Conservation (phyloP, 1,140 invertebrate genomes). For the Chymomyza costata region DNA sequence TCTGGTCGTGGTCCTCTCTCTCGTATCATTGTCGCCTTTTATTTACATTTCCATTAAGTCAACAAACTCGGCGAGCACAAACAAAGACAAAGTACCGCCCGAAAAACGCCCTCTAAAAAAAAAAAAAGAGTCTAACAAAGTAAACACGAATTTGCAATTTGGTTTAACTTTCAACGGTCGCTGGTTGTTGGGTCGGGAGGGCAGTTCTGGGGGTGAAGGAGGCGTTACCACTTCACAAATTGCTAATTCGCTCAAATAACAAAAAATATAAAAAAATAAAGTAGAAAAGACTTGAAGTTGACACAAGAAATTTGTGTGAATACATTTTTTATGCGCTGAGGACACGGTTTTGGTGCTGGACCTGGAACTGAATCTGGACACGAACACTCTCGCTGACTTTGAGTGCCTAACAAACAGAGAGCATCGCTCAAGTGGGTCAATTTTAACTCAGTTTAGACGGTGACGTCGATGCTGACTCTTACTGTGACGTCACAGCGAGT, state of each 20-base stretch:
- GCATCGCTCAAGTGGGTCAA: constrained; percentile 16
- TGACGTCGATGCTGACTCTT: too few relatives aligned
- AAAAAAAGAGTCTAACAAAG: constrained; percentile 40
- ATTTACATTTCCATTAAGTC: constrained; percentile 50
- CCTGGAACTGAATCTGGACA: background rate
- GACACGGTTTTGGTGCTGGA: background rate
- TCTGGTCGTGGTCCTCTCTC: background rate
- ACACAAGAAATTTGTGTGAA: constrained; percentile 62
- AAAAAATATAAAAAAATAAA: background rate
- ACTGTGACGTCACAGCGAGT: too few relatives aligned
- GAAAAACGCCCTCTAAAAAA: constrained; percentile 1
- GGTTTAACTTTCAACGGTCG: constrained; percentile 42
- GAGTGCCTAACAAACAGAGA: background rate
- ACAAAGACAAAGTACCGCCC: constrained; percentile 12
- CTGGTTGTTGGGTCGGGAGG: too few relatives aligned
- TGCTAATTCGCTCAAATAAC: constrained; percentile 37
- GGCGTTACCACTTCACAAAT: constrained; percentile 16
- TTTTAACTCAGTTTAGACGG: too few relatives aligned
- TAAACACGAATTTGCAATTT: constrained; percentile 61
- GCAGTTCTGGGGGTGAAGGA: too few relatives aligned
- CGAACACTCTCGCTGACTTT: too few relatives aligned
- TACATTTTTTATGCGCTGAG: constrained; percentile 43
- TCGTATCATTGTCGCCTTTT: constrained; percentile 37
- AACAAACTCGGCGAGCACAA: constrained; percentile 30
- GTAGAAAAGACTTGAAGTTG: constrained; percentile 38